A percentile compares a stretch with the other conserved stretches of the same genome.
Conservation (phyloP, 2,888 invertebrate genomes). For the Orchesellides sinensis region DNA sequence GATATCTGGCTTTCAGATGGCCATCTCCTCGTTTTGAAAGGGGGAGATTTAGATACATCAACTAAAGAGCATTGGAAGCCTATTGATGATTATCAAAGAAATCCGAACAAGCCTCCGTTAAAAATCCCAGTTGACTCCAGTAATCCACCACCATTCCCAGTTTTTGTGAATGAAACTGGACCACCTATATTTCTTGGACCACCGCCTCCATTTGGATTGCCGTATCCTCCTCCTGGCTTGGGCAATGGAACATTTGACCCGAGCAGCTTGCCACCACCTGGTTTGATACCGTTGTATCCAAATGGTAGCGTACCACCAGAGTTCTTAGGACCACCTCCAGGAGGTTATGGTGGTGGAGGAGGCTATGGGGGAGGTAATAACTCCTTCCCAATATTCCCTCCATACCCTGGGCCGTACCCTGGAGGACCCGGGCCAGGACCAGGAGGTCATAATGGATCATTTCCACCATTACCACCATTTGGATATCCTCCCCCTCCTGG, state of each 20-base stretch:
- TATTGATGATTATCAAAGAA: conserved; percentile 90
- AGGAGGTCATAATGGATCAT: conserved; percentile 46
- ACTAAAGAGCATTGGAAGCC: conserved; percentile 83
- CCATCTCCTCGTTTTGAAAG: conserved; percentile 88
- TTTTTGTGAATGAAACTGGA: conserved; percentile 90
- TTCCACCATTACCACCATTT: conserved; percentile 80
- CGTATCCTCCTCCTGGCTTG: conserved; percentile 79
- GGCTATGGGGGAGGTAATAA: conserved; percentile 80
- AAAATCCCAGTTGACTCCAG: conserved; percentile 87
- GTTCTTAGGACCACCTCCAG: conserved; percentile 65
- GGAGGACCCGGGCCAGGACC: conserved; percentile 38
- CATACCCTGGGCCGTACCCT: conserved; percentile 13
- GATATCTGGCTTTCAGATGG: conserved; percentile 95
- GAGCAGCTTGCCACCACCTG: conserved; percentile 72
- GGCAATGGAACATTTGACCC: conserved; percentile 73
- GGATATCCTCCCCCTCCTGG: conserved; percentile 80
- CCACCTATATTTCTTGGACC: conserved; percentile 91
- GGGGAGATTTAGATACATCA: conserved; percentile 80
- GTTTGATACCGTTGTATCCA: conserved; percentile 72
- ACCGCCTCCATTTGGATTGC: conserved; percentile 82
- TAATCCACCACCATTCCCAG: conserved; percentile 95
- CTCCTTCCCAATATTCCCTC: conserved; percentile 79
- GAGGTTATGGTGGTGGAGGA: conserved; percentile 46
- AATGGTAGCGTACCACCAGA: conserved; percentile 73
- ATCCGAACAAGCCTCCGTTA: conserved; percentile 84